Base-by-base conservation (phyloP, 2,113 vertebrate genomes). In the Gadus macrocephalus region DNA sequence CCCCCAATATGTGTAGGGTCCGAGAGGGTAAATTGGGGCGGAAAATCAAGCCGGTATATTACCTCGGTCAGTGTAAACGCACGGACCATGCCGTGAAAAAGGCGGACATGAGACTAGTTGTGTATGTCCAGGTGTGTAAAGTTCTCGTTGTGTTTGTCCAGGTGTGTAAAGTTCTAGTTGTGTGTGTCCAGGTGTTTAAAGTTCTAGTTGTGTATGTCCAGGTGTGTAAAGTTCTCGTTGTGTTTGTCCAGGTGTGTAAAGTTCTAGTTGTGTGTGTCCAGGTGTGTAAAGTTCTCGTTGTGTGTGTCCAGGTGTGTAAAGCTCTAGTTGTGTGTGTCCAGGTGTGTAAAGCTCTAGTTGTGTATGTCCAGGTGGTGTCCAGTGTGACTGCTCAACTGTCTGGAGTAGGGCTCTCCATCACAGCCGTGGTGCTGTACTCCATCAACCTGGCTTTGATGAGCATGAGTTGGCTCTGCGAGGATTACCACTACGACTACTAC, bases 341-440 rank as follows among this genome's bases (percentile, higher is more conserved):
- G 31, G 1, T 59, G 7, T 59, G n/a, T 59, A 59, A n/a, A n/a
- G 5, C 1, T 59, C 1, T 1, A 59, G 15, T 6, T 59, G 56
- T 59, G n/a, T 59, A 16, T 59, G 6, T 59, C 15, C 31, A 42
- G 31, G 1, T 49, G 42, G 42, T 69, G 0, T 86, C 9, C 27
- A 80, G 60, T 22, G 75, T 80, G 63, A 56, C 83, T 15, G 61
- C 88, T 74, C 89, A 85, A 58, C 20, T 86, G 9, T 22, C 20
- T 1, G 87, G 85, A 61, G 42, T 58, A 38, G 73, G 1, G 19
- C 73, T 90, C 25, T 81, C 87, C 31, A 65, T 90, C 4, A 19
- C 87, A 8, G 82, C 62, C 53, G 81, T 90, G 22, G 79, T 81
- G 15, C 5, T 90, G 15, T 87, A 83, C 75, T 73, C 73, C 53